Conservation (phyloP, 2,888 invertebrate genomes). For the Nomada flava region DNA sequence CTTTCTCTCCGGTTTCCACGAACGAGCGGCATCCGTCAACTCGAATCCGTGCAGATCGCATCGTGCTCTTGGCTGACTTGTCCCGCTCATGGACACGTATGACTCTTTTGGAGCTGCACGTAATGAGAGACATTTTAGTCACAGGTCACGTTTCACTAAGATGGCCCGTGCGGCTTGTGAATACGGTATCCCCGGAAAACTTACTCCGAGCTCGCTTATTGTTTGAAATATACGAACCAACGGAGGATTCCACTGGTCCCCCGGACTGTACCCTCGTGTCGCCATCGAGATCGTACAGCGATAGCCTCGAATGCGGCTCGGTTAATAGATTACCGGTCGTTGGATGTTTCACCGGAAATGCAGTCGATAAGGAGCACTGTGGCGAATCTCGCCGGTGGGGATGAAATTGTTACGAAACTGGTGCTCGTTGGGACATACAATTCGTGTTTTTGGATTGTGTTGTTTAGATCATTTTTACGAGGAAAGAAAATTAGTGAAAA, state of each 20-base stretch:
- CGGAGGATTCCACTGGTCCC: conserved; percentile 30
- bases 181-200: conserved; percentile 63
- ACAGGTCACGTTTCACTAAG: conserved; percentile 72
- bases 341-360: conserved; percentile 8
- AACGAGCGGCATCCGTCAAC: conserved; percentile 33
- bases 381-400: background rate
- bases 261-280: background rate
- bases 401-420: too few relatives aligned
- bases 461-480: too few relatives aligned
- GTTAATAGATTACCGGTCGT: conserved; percentile 24
- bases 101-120: conserved; percentile 56
- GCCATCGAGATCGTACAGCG: conserved; percentile 29
- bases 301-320: background rate
- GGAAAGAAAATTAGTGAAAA: too few relatives aligned
- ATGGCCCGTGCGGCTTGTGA: conserved; percentile 64
- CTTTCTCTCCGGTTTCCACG: conserved; percentile 50
- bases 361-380: background rate
- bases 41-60: conserved; percentile 47
- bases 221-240: conserved; percentile 42
- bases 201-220: conserved; percentile 52
- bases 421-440: too few relatives aligned
- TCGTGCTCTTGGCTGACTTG: conserved; percentile 31
- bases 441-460: too few relatives aligned
- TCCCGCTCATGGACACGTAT: conserved; percentile 63
- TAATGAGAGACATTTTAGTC: conserved; percentile 72